Evolutionary conservation across 2,113 vertebrate species (phyloP), one percentile per base, ranked within the genome.

Genomic region (Bos indicus): DNA sequence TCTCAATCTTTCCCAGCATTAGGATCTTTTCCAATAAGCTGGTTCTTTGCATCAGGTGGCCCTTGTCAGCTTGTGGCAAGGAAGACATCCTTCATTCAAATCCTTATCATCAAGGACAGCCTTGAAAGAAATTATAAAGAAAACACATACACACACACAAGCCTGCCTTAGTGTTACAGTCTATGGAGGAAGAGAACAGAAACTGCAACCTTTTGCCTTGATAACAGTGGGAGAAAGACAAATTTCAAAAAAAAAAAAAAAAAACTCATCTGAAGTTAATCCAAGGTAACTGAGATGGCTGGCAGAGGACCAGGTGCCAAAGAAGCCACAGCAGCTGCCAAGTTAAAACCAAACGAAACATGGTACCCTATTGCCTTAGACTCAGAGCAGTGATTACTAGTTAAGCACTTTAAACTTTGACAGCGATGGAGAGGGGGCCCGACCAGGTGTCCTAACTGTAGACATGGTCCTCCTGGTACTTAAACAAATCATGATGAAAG

Each of bases 401-500:
- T n/a, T 97, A 86, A 86, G 78, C 48, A 82, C 46, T 94, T 91
- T 88, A 54, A 51, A 87, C 17, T n/a, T 77, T 84, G 91, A 83
- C 96, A 93, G 86, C 52, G 26, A 89, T 16, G 23, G 82, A 93
- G 78, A 71, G 40, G 78, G 85, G 82, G 60, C 78, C 83, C 1
- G 30, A 59, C 81, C 92, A 95, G 95, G 95, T 97, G 95, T 95
- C 67, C 57, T 57, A 25, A 46, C 1, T 23, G 52, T 6, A 88
- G 91, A 91, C 33, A 5, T 30, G 51, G 67, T 94, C 82, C 88
- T 97, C 89, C 82, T 84, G 60, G 82, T 89, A 91, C 95, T 95
- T 96, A 80, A 88, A 83, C 91, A 98, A 97, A 93, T 93, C 86
- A 83, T 96, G 91, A 97, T 51, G 86, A 89, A 98, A 83, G 74